These are phyloP conservation scores for Cyanoliseus patagonus DNA, from an alignment of 2,113 vertebrate genomes.

Conservation along the genomic window DNA sequence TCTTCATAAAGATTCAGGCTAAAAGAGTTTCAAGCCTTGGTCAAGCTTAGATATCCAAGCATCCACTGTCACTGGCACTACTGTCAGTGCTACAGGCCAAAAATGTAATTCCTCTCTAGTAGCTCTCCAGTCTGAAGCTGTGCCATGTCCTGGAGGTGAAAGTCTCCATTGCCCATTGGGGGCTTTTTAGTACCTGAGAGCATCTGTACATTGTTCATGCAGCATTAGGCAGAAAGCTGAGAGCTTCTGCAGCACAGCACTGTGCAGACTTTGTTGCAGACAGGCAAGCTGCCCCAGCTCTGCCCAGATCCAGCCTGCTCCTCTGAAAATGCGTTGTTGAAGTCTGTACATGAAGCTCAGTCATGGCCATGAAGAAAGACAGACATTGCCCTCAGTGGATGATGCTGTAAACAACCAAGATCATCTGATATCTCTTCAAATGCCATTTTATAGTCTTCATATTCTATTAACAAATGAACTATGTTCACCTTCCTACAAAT, in stretches of 20 bases:
- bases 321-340: background rate
- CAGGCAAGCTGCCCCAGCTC: background rate
- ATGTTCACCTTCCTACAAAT: background rate
- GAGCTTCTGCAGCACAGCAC: background rate
- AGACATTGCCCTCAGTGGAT: background rate
- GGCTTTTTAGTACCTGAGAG: background rate
- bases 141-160: background rate
- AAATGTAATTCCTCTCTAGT: background rate
- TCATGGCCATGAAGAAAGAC: background rate
- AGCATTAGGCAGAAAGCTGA: background rate
- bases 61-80: background rate
- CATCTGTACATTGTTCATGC: background rate
- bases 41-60: background rate
- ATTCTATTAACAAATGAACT: background rate
- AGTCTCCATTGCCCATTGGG: background rate
- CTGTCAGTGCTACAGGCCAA: background rate
- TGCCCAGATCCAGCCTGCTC: background rate
- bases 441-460: background rate
- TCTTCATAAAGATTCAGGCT: background rate
- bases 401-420: background rate
- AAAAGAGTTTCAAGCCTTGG: background rate
- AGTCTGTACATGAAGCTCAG: rapidly evolving
- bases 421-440: background rate
- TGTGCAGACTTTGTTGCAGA: background rate
- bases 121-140: background rate